Evolutionary conservation across 2,113 vertebrate genomes (phyloP), one percentile per base, ranked within the genome.

Genomic region (Calyptommatus sinebrachiatus): DNA sequence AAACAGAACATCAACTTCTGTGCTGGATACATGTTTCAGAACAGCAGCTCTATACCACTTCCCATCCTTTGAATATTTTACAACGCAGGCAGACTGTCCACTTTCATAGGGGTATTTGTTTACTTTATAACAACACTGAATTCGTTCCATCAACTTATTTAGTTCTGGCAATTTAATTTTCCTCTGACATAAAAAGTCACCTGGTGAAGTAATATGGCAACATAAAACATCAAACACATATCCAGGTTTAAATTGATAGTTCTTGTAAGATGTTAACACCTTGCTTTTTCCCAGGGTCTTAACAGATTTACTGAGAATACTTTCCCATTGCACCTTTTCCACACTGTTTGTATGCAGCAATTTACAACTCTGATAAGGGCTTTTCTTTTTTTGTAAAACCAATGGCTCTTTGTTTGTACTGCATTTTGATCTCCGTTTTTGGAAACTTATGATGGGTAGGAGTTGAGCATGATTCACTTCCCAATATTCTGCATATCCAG

Each of bases 181-280:
- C 48, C 93, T 86, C 85, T 97, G 97, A 87, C 98, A 99, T 85
- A 95, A 98, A 88, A 99, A 98, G 76, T 97, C 92, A 53, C 88
- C 91, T 73, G 95, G 96, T 8, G 97, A 96, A 83, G 61, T 89
- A 60, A 94, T 66, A 62, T 83, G 87, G 68, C 93, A 95, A 86
- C 96, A 97, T 2, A 76, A 73, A 1, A 99, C 96, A 82, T 94
- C 75, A 18, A 97, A 78, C 83, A 95, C 82, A 85, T 80, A 79
- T 77, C 97, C 97, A 53, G 95, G 95, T 48, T 94, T 94, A 88
- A 97, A 94, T 16, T 63, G 69, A 31, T 92, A 73, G 10, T 90
- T 82, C 87, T 94, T 97, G 71, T 93, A 96, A 81, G 46, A 53
- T 21, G 10, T 22, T 45, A 57, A 7, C 14, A 22, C 28, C 8